Evolutionary conservation across 2,797 vertebrate species (phyloP), one percentile per base, ranked within the genome.

Genomic region (Falco novaeseelandiae): DNA sequence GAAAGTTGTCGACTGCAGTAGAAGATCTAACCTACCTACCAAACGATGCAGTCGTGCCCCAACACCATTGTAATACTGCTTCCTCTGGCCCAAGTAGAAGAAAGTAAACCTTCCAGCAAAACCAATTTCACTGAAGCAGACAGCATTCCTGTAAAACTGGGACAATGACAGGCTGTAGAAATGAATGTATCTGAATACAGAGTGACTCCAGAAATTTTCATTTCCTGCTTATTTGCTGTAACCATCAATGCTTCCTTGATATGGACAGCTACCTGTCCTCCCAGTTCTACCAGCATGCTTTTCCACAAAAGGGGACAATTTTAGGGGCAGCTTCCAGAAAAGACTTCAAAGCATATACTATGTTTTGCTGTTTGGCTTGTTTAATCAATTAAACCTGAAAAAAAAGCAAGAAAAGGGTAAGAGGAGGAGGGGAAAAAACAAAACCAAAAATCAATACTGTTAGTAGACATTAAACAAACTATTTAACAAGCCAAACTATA

Each of bases 401-500:
- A 95, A 95, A 80, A 80, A n/a, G 55, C 36, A 91, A 63, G 55
- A 42, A 91, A 90, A 85, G 36, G 16, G 1, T 23, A 76, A 66
- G n/a, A 90, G 46, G 29, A 92, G 38, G 36, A 52, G 27, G 40
- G 17, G 48, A 34, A 63, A 59, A 80, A 90, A 70, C 57, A 71
- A 95, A 87, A 73, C 66, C 8, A n/a, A 89, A 96, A 97, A 96
- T 96, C 96, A 94, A 96, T 97, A 90, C 22, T 71, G 71, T 92
- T 79, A 57, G 70, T 58, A 90, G 84, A 97, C 87, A 93, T 95
- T 94, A 94, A 95, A 96, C 92, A 76, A 92, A 93, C 32, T 89
- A 91, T 95, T 95, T 95, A 76, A 95, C 92, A 79, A 97, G 74
- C 76, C 76, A 74, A 97, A 90, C 74, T 82, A n/a, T 51, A 77